A percentile compares a stretch with the other conserved stretches of the same genome.
Evolutionary conservation across 2,888 invertebrate genomes (phyloP).

Genomic region (Lucinisca nassula): DNA sequence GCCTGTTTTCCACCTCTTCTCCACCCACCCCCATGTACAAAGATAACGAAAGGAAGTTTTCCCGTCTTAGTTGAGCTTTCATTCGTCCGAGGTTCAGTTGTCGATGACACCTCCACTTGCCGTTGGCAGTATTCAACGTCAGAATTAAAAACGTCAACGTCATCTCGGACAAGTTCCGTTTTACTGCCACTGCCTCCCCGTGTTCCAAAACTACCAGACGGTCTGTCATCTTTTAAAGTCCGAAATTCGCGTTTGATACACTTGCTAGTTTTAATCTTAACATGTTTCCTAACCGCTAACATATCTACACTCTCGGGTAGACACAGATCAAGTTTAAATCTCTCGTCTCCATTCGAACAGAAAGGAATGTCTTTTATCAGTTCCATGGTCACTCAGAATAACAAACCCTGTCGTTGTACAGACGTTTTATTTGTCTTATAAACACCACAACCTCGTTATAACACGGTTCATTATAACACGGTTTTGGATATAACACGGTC

Average conservation of each 20-base stretch:
- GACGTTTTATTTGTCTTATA: no score
- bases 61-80: neutral
- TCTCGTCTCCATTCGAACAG: neutral
- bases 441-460: no score
- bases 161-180: neutral
- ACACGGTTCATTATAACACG: no score
- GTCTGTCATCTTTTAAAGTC: neutral
- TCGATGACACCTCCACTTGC: no score
- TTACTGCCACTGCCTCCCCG: neutral
- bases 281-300: neutral
- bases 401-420: no score
- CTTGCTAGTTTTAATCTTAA: neutral
- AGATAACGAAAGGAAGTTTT: slow-evolving; percentile 71
- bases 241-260: neutral
- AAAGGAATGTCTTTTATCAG: neutral
- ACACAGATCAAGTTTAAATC: slow-evolving; percentile 56
- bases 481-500: no score
- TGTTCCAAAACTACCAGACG: neutral
- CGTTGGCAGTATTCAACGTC: neutral
- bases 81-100: neutral
- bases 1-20: slow-evolving; percentile 74
- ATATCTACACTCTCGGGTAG: slow-evolving; percentile 14
- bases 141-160: neutral
- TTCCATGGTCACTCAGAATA: neutral
- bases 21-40: slow-evolving; percentile 82